These are phyloP conservation scores for Drosophila paracracens DNA, from an alignment of 2,888 invertebrate genomes.

Conservation along the genomic window DNA sequence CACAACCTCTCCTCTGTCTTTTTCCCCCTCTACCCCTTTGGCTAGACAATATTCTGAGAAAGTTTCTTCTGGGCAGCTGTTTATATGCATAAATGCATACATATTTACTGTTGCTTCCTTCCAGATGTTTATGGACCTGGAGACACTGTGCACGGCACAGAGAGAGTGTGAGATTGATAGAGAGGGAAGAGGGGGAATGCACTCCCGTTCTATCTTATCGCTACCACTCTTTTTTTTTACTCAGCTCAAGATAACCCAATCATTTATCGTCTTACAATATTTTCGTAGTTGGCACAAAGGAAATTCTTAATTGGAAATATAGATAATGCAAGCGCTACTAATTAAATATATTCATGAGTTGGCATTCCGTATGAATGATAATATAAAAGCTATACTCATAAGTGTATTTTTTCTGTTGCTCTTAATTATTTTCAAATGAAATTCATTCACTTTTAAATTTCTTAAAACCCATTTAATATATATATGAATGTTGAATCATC, in stretches of 20 bases:
- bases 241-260: slow-evolving; percentile 26
- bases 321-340: background rate
- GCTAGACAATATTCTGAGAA: slow-evolving; percentile 44
- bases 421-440: background rate
- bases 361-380: background rate
- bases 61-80: slow-evolving; percentile 45
- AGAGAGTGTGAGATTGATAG: background rate
- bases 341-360: background rate
- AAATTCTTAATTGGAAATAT: slow-evolving; percentile 8
- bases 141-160: background rate
- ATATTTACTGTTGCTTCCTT: slow-evolving; percentile 8
- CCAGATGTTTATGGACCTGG: slow-evolving; percentile 27
- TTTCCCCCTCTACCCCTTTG: background rate
- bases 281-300: background rate
- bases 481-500: background rate
- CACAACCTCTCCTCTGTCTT: slow-evolving; percentile 10
- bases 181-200: slow-evolving; percentile 1
- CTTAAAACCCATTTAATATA: background rate
- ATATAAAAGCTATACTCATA: background rate
- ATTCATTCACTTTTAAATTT: background rate
- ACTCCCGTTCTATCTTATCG: slow-evolving; percentile 37
- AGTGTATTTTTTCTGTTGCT: background rate
- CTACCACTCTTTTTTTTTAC: slow-evolving; percentile 10
- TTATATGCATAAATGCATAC: slow-evolving; percentile 1
- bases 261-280: slow-evolving; percentile 11